These are phyloP conservation scores for Cephus runcator DNA, from an alignment of 2,888 invertebrate species.

Conservation along the genomic window DNA sequence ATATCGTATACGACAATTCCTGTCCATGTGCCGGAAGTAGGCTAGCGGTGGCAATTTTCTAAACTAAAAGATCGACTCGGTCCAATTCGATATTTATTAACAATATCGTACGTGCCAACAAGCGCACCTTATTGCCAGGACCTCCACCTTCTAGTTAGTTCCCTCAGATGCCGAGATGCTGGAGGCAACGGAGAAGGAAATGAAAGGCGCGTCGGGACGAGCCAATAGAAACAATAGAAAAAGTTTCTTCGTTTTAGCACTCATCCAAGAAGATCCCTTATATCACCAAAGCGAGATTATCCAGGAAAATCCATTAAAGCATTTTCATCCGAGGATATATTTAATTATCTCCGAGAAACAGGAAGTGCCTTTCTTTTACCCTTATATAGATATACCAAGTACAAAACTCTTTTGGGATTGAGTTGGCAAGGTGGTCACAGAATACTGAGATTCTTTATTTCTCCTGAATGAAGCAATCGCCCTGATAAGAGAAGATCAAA, in stretches of 20 bases:
- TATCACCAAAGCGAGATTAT: constrained; percentile 17
- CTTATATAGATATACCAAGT: too few relatives aligned
- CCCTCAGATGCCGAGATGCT: constrained; percentile 1
- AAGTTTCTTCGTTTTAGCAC: neutral
- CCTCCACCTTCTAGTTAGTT: constrained; percentile 28
- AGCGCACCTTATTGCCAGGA: constrained; percentile 18
- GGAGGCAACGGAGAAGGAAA: neutral
- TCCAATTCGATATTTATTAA: constrained; percentile 32
- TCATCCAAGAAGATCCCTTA: constrained; percentile 31
- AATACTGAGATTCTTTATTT: too few relatives aligned
- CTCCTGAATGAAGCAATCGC: too few relatives aligned
- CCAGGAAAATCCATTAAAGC: constrained; percentile 47
- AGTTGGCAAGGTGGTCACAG: too few relatives aligned
- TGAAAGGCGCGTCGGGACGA: neutral
- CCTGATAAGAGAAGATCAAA: too few relatives aligned
- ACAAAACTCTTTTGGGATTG: too few relatives aligned
- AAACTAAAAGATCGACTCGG: neutral
- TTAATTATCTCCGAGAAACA: constrained; percentile 49
- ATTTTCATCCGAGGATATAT: constrained; percentile 53
- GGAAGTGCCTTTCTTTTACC: too few relatives aligned
- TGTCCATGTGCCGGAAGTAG: too few relatives aligned
- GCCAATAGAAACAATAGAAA: constrained; percentile 1
- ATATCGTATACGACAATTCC: too few relatives aligned
- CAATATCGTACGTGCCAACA: constrained; percentile 31
- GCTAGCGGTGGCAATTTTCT: too few relatives aligned